These are phyloP conservation scores for Ondatra zibethicus DNA, from an alignment of 2,113 vertebrate species.

Conservation along the genomic window DNA sequence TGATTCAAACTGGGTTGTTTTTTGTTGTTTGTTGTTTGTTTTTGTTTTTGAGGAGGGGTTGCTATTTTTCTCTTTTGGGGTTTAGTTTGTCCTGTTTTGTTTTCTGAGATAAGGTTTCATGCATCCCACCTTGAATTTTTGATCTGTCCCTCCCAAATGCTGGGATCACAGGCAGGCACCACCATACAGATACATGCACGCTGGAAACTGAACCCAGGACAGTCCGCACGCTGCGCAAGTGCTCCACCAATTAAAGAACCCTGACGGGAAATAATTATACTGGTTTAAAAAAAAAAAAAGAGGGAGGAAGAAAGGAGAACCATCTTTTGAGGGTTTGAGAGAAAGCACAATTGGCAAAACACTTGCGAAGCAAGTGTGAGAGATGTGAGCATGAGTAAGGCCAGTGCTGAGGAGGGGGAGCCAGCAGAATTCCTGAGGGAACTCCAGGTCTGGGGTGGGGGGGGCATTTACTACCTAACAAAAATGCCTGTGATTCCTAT, in stretches of 20 bases:
- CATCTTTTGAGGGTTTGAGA: neutral
- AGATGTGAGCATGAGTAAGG: neutral
- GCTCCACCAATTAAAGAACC: neutral
- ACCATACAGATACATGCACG: too few relatives aligned
- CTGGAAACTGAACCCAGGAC: neutral
- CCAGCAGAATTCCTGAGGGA: neutral
- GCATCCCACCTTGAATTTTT: neutral
- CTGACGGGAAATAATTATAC: neutral
- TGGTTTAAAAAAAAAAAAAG: neutral
- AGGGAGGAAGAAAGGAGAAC: rapidly evolving
- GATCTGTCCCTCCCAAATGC: too few relatives aligned
- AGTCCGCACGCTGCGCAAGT: neutral
- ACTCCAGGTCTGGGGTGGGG: too few relatives aligned
- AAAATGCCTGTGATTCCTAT: neutral
- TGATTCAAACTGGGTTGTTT: neutral
- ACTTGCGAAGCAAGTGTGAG: neutral
- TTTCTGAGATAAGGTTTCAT: neutral
- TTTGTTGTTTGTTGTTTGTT: neutral
- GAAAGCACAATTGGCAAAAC: neutral
- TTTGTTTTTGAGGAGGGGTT: neutral
- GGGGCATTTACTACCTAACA: too few relatives aligned
- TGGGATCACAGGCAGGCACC: too few relatives aligned
- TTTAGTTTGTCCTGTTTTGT: neutral
- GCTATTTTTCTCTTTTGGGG: neutral
- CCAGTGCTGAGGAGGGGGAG: neutral